phyloP scores from a whole-genome alignment of 30 jellyfish, hydroid and myxozoan species.

The Pseudorhiza aurosa region DNA sequence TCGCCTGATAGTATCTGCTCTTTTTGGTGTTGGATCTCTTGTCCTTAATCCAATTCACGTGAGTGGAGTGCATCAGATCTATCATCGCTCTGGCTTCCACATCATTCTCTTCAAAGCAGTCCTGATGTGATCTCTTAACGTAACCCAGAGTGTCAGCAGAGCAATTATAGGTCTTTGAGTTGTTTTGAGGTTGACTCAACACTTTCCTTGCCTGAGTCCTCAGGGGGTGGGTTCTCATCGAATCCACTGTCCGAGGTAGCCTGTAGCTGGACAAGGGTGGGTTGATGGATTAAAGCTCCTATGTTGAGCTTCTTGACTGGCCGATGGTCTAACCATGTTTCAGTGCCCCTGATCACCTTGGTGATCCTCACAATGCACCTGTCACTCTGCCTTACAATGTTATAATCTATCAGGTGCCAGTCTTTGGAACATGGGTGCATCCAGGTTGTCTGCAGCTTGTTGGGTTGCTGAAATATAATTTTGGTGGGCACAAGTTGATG shows the following conservation, averaged over 20 bases:
- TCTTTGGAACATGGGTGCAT: constrained; percentile 13
- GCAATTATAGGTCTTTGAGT: background rate
- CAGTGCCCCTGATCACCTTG: constrained; percentile 1
- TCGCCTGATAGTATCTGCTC: background rate
- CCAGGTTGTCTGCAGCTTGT: constrained; percentile 7
- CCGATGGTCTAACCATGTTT: constrained; percentile 7
- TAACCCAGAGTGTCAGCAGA: constrained; percentile 4
- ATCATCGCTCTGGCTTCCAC: background rate
- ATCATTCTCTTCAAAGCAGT: constrained; percentile 30
- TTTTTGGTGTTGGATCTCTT: background rate
- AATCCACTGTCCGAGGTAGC: too few species aligned
- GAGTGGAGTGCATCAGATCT: background rate
- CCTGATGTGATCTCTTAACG: background rate
- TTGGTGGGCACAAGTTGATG: background rate
- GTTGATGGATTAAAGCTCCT: too few species aligned
- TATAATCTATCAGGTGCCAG: constrained; percentile 27
- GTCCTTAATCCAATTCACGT: background rate
- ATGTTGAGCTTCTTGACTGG: too few species aligned
- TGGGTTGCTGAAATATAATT: background rate
- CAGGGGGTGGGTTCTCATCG: too few species aligned
- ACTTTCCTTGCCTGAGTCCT: background rate
- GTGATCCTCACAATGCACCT: background rate
- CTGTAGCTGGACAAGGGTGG: too few species aligned
- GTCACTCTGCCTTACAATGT: background rate
- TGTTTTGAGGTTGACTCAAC: background rate